A percentile compares a stretch with the other conserved stretches of the same genome.
Evolutionary conservation across 2,888 invertebrate genomes (phyloP).

Genomic region (Andrena dorsata): DNA sequence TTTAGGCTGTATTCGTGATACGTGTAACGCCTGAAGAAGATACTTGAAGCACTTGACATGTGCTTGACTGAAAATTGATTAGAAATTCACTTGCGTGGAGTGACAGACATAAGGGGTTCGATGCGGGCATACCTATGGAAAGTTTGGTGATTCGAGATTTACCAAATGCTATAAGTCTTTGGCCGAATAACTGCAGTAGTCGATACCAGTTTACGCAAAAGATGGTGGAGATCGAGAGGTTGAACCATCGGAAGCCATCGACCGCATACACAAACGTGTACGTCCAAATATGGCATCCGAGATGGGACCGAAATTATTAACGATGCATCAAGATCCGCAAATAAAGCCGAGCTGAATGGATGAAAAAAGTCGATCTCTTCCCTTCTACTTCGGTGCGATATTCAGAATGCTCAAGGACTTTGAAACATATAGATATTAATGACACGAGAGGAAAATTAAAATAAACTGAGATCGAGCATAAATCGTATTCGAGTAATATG

Average conservation of each 20-base stretch:
- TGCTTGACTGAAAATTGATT: too few species aligned
- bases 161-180: neutral
- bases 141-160: too few species aligned
- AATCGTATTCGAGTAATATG: too few species aligned
- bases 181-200: neutral
- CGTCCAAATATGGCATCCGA: slow-evolving; percentile 46
- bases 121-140: too few species aligned
- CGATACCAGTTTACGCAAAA: neutral
- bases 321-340: slow-evolving; percentile 26
- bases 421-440: neutral
- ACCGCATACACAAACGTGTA: slow-evolving; percentile 7
- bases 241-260: slow-evolving; percentile 15
- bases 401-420: slow-evolving; percentile 8
- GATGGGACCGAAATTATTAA: slow-evolving; percentile 34
- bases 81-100: too few species aligned
- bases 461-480: neutral
- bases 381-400: slow-evolving; percentile 14
- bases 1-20: too few species aligned
- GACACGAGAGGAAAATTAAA: neutral
- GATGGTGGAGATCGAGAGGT: slow-evolving; percentile 19
- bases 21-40: neutral
- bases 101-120: too few species aligned
- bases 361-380: slow-evolving; percentile 3
- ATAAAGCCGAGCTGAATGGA: neutral
- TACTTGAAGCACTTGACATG: neutral